Evolutionary conservation across 2,113 vertebrate genomes (phyloP).

Genomic region (Butorides virescens): DNA sequence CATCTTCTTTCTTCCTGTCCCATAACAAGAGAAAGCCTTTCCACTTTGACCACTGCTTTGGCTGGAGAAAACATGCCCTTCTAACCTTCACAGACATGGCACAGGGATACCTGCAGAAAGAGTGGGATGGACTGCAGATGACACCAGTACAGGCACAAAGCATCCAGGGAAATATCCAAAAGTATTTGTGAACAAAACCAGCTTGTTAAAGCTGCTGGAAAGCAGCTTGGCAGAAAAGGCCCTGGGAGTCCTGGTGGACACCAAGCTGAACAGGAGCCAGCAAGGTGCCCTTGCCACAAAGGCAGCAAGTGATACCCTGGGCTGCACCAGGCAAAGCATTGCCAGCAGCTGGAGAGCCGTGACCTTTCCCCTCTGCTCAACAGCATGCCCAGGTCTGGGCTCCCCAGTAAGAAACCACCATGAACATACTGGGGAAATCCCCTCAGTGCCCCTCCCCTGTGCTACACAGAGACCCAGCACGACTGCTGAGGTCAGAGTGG

Average conservation of each 20-base stretch:
- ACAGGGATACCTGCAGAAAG: not conserved
- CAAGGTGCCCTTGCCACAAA: not conserved
- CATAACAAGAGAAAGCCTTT: not conserved
- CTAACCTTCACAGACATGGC: not conserved
- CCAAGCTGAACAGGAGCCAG: not conserved
- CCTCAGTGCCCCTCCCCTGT: not conserved
- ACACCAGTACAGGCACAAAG: fast-evolving
- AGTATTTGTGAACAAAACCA: not conserved
- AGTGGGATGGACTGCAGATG: not conserved
- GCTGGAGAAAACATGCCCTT: not conserved
- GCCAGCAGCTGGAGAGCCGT: not conserved
- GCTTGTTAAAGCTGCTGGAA: not conserved
- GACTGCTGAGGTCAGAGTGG: not conserved
- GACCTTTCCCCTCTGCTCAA: not conserved
- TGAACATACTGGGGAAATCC: not conserved
- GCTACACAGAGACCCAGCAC: fast-evolving
- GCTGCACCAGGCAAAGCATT: not conserved
- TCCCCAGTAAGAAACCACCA: not conserved
- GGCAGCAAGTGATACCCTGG: too few species aligned
- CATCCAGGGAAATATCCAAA: not conserved
- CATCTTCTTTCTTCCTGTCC: not conserved
- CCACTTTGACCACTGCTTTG: not conserved
- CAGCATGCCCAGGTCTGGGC: not conserved
- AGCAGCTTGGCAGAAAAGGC: not conserved
- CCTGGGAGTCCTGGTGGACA: not conserved